Evolutionary conservation across 2,888 invertebrate genomes (phyloP).

Genomic region (Synergus gifuensis): DNA sequence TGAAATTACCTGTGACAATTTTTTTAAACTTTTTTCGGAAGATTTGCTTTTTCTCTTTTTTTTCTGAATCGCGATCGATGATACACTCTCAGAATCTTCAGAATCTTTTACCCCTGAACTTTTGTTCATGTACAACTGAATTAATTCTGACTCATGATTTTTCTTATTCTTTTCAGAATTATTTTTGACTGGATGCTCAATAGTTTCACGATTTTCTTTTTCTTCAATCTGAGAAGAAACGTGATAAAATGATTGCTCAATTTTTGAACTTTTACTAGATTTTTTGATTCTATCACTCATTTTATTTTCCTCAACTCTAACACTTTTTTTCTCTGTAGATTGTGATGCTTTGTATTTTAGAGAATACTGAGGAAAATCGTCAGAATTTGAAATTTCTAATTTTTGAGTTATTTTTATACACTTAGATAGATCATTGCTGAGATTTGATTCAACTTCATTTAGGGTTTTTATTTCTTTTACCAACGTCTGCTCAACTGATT

Average conservation of each 20-base stretch:
- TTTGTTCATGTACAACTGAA: background rate
- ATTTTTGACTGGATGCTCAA: background rate
- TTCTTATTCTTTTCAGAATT: background rate
- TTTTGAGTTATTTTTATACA: background rate
- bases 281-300: background rate
- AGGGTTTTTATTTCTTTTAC: background rate
- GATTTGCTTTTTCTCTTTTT: background rate
- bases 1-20: background rate
- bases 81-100: background rate
- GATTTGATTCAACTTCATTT: background rate
- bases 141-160: background rate
- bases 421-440: background rate
- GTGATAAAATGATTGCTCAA: background rate
- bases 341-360: background rate
- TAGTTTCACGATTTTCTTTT: background rate
- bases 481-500: background rate
- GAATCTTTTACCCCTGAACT: background rate
- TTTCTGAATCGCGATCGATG: background rate
- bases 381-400: background rate
- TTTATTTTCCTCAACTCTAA: background rate
- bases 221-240: background rate
- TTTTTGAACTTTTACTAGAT: background rate
- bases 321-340: background rate
- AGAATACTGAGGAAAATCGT: background rate
- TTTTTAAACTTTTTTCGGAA: background rate